Conservation (phyloP, 2,888 invertebrate species). For the Peribatodes rhomboidaria region DNA sequence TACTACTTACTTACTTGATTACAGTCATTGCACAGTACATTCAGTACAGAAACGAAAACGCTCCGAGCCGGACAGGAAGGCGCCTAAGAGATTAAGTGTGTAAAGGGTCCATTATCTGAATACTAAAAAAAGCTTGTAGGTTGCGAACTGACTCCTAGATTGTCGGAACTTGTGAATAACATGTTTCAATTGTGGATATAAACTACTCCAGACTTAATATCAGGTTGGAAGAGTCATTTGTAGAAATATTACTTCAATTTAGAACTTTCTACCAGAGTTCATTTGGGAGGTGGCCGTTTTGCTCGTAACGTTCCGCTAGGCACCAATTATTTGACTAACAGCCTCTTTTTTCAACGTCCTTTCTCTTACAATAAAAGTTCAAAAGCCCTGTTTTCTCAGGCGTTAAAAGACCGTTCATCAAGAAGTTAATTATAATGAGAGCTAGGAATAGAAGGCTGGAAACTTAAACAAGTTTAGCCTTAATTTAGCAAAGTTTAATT, state of each 20-base stretch:
- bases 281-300: constrained; percentile 3
- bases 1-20: too few relatives aligned
- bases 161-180: background rate
- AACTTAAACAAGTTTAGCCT: background rate
- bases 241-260: background rate
- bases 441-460: background rate
- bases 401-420: background rate
- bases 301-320: constrained; percentile 1
- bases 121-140: too few relatives aligned
- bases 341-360: background rate
- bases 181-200: background rate
- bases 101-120: too few relatives aligned
- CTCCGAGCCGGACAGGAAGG: too few relatives aligned
- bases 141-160: too few relatives aligned
- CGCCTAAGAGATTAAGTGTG: too few relatives aligned
- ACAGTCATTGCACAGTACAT: too few relatives aligned
- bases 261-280: background rate
- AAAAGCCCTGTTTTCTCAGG: background rate
- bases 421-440: background rate
- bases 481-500: background rate
- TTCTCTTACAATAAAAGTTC: constrained; percentile 1
- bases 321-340: constrained; percentile 5
- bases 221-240: background rate
- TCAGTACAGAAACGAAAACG: too few relatives aligned
- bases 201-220: background rate